Conservation (phyloP, 2,113 vertebrate genomes). For the Neogale vison region DNA sequence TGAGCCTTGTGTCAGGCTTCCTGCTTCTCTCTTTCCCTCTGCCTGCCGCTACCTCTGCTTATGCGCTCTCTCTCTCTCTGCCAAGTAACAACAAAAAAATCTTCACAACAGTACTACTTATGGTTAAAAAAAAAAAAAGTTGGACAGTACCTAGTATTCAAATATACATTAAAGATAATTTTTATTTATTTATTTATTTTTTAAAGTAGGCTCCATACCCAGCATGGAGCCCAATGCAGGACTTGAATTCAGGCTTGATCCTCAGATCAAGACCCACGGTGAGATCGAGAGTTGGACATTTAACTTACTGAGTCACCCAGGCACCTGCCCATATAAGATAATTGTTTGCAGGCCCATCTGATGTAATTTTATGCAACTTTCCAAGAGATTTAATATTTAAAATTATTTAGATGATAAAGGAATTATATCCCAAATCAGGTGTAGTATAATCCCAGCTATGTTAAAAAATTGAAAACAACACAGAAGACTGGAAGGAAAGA, state of each 20-base stretch:
- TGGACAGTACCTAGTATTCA: not conserved
- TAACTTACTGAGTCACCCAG: not conserved
- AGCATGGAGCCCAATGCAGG: not conserved
- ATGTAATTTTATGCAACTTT: not conserved
- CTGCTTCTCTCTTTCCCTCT: too few relatives aligned
- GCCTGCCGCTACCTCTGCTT: too few relatives aligned
- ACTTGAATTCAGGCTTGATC: not conserved
- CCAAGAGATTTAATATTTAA: not conserved
- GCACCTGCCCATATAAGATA: not conserved
- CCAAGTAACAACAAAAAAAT: not conserved
- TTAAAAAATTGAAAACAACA: not conserved
- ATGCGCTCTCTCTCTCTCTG: too few relatives aligned
- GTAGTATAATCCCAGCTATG: not conserved
- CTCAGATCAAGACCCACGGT: not conserved
- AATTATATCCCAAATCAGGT: not conserved
- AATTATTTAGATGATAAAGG: not conserved
- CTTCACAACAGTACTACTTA: not conserved
- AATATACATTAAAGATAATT: not conserved
- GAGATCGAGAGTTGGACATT: not conserved
- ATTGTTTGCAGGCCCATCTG: not conserved
- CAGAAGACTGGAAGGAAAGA: not conserved
- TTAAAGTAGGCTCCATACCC: not conserved
- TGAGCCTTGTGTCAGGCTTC: too few relatives aligned
- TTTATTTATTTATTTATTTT: not conserved
- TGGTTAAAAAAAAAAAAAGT: not conserved